These are phyloP conservation scores for Lasioglossum albipes DNA, from an alignment of 1,140 invertebrate genomes.

Conservation along the genomic window DNA sequence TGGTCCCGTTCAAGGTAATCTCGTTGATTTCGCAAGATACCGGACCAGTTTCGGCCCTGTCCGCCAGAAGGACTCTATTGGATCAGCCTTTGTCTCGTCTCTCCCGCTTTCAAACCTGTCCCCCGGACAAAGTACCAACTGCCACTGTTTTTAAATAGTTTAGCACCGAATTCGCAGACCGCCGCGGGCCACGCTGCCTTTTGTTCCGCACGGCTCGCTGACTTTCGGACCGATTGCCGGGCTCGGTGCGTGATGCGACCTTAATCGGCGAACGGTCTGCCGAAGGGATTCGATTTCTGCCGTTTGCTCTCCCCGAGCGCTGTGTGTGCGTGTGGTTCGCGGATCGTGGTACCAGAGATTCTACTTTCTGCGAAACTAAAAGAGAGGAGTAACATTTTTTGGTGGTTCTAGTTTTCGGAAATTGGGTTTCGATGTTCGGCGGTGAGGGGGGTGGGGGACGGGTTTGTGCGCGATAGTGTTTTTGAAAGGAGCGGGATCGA, in stretches of 20 bases:
- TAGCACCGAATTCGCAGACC: not conserved
- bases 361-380: too few species aligned
- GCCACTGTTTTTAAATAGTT: conserved; percentile 47
- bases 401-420: too few species aligned
- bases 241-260: not conserved
- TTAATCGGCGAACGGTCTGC: not conserved
- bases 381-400: too few species aligned
- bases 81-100: conserved; percentile 58
- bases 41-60: conserved; percentile 37
- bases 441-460: too few species aligned
- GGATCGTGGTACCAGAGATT: too few species aligned
- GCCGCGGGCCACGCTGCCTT: conserved; percentile 1
- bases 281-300: too few species aligned
- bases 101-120: conserved; percentile 39
- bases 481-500: too few species aligned
- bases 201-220: not conserved
- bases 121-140: conserved; percentile 60
- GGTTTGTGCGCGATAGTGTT: too few species aligned
- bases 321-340: too few species aligned
- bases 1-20: conserved; percentile 57
- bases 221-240: not conserved
- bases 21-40: conserved; percentile 65
- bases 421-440: too few species aligned
- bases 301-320: too few species aligned
- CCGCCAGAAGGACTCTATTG: conserved; percentile 55